Conservation (phyloP, 2,888 invertebrate genomes). For the Rapana venosa region DNA sequence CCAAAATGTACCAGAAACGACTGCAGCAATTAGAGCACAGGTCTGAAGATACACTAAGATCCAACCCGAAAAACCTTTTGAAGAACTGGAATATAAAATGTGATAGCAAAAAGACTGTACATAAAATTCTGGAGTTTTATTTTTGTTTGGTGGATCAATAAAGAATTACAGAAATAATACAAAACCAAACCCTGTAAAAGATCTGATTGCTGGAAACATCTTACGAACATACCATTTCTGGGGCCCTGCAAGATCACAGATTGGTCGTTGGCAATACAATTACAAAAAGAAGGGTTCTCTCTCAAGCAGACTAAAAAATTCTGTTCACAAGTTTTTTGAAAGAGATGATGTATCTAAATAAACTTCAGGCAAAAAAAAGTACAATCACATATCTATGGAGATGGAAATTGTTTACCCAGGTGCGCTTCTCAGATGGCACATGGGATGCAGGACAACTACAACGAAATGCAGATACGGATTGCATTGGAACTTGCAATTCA, state of each 20-base stretch:
- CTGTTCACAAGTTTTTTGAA: slow-evolving; percentile 3
- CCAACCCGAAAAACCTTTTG: neutral
- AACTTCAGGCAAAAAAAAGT: slow-evolving; percentile 5
- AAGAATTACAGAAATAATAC: slow-evolving; percentile 2
- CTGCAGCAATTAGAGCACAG: neutral
- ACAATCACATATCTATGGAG: too few relatives aligned
- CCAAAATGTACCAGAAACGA: neutral
- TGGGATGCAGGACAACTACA: too few relatives aligned
- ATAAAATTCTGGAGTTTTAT: neutral
- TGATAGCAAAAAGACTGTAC: neutral
- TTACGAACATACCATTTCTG: neutral
- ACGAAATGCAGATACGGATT: too few relatives aligned
- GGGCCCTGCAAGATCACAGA: slow-evolving; percentile 6
- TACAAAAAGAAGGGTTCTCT: neutral
- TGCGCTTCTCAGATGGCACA: too few relatives aligned
- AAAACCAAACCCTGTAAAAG: slow-evolving; percentile 1
- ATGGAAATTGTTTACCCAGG: too few relatives aligned
- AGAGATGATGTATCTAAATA: slow-evolving; percentile 3
- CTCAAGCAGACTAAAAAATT: slow-evolving; percentile 1
- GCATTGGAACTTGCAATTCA: too few relatives aligned
- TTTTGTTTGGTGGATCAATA: neutral
- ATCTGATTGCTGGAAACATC: neutral
- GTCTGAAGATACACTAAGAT: neutral
- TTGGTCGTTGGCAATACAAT: neutral
- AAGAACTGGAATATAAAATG: slow-evolving; percentile 8